Conservation (phyloP, 2,797 vertebrate species). For the Leucoraja ocellata region DNA sequence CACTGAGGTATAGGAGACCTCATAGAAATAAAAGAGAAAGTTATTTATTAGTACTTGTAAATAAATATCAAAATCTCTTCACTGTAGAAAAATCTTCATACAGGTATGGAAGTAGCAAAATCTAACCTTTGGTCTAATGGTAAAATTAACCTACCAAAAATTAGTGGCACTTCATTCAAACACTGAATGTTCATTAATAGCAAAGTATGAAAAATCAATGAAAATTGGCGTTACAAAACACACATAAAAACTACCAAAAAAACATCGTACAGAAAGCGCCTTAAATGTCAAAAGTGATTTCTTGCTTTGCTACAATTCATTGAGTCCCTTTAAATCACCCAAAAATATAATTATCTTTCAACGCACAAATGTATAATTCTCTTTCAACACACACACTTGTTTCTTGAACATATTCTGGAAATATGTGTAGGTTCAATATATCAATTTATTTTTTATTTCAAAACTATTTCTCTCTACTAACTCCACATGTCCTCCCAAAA, state of each 20-base stretch:
- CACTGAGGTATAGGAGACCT: constrained; percentile 63
- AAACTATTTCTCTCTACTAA: too few relatives aligned
- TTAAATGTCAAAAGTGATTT: background rate
- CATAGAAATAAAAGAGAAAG: constrained; percentile 36
- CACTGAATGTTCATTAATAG: background rate
- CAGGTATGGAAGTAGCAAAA: constrained; percentile 4
- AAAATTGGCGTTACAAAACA: background rate
- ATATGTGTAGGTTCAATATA: background rate
- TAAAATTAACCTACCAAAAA: background rate
- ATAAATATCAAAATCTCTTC: background rate
- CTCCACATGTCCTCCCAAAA: too few relatives aligned
- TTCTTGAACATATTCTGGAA: background rate
- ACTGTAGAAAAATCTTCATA: background rate
- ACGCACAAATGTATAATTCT: background rate
- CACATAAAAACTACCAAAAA: background rate
- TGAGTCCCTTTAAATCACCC: background rate
- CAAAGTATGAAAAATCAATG: background rate
- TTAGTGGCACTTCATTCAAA: constrained; percentile 16
- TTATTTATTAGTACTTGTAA: background rate
- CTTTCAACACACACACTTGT: background rate
- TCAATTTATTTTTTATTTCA: background rate
- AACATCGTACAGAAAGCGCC: background rate
- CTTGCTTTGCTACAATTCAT: background rate
- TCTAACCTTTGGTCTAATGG: background rate
- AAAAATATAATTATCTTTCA: background rate